Percentiles rank a stretch among this genome's conserved stretches.
Evolutionary conservation across 2,113 vertebrate genomes (phyloP).

Genomic region (Propithecus coquereli): DNA sequence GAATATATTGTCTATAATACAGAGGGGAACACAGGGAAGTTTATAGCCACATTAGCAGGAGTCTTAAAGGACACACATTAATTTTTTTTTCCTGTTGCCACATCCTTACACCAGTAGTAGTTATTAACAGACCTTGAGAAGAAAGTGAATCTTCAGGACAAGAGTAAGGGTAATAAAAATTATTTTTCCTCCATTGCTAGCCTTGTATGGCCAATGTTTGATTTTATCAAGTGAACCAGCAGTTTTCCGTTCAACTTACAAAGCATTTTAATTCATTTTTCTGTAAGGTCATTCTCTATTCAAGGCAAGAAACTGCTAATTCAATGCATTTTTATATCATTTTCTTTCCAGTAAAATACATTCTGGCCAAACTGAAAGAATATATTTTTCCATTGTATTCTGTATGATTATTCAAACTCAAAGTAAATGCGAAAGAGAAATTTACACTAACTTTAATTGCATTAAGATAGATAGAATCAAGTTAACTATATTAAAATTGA

Average conservation of each 20-base stretch:
- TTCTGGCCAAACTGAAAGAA: neutral
- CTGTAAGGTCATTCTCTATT: neutral
- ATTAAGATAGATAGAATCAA: neutral
- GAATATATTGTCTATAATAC: neutral
- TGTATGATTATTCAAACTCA: neutral
- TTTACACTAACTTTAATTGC: neutral
- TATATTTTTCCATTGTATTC: neutral
- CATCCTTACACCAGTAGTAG: neutral
- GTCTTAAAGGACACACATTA: neutral
- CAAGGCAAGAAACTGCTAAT: neutral
- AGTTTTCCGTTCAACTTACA: neutral
- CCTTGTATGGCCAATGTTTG: neutral
- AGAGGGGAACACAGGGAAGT: neutral
- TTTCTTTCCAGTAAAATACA: neutral
- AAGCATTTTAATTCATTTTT: constrained; percentile 26
- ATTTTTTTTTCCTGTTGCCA: neutral
- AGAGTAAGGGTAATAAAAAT: neutral
- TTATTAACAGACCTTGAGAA: constrained; percentile 1
- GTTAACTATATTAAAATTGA: neutral
- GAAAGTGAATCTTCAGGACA: neutral
- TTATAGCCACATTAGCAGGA: neutral
- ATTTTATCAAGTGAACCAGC: constrained; percentile 12
- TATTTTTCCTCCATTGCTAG: neutral
- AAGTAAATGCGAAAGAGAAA: neutral
- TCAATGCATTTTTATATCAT: neutral